phyloP scores from a whole-genome alignment of 35 echinoderm and acorn worm species.

The Ptychodera flava region DNA sequence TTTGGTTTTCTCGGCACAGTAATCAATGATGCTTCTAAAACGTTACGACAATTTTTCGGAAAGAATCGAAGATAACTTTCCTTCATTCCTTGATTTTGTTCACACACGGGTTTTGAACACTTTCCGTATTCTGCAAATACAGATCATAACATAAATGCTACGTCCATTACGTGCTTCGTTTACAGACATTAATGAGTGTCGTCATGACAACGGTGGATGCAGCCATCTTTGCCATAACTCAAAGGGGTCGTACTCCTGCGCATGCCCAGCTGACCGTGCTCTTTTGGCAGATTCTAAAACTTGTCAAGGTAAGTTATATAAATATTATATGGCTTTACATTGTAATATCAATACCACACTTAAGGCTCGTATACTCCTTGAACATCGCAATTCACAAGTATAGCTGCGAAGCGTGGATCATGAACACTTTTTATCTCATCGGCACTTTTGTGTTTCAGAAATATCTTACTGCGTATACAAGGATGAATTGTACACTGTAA shows the following conservation, averaged over 20 bases:
- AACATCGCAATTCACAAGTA: too few relatives aligned
- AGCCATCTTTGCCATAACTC: not conserved
- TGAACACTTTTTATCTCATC: not conserved
- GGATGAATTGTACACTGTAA: not conserved
- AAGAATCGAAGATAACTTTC: too few relatives aligned
- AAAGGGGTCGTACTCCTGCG: not conserved
- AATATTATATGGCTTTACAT: not conserved
- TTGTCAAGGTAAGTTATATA: not conserved
- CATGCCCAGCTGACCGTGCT: not conserved
- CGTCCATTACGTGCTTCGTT: too few relatives aligned
- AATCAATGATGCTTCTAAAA: too few relatives aligned
- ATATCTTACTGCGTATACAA: not conserved
- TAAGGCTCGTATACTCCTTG: too few relatives aligned
- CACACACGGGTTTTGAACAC: too few relatives aligned
- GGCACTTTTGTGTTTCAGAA: not conserved
- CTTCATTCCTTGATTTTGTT: too few relatives aligned
- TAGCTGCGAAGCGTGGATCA: too few relatives aligned
- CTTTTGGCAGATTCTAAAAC: not conserved
- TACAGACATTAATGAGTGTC: not conserved
- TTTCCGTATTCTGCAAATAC: too few relatives aligned
- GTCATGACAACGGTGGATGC: not conserved
- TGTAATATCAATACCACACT: not conserved
- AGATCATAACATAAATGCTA: too few relatives aligned
- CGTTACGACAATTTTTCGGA: too few relatives aligned
- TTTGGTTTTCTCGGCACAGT: too few relatives aligned